Evolutionary conservation across 2,888 invertebrate species (phyloP), one percentile per base, ranked within the genome.

Genomic region (Eristalis arbustorum): DNA sequence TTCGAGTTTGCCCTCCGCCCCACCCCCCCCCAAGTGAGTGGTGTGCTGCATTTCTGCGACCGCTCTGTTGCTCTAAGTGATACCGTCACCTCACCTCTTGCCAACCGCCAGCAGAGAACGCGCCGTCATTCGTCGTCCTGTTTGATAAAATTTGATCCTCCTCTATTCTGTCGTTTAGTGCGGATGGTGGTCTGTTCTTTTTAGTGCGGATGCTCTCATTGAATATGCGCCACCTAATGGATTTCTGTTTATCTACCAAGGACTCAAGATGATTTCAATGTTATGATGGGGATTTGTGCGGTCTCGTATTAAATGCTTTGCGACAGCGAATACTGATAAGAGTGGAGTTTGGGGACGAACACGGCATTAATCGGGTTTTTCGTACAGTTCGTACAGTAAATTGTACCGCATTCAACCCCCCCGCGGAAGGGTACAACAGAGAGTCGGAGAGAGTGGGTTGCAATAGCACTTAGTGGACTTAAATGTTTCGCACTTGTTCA

Each of bases 231-330:
- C 75, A 88, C 81, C 88, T 89, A 89, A 89, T 89, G 89, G 89
- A 89, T 89, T 89, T 89, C 88, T 89, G 89, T 89, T 89, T 89
- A 89, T 89, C 89, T 88, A 89, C 78, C 80, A 88, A 85, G 88
- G 88, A 89, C 89, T 88, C 89, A 81, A 88, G 85, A 89, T 89
- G 89, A 88, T 88, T 89, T 89, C 77, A 83, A 83, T 87, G 88
- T 88, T 89, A 89, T 88, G 83, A 76, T 79, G 88, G 88, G 88
- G 89, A 89, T 89, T 89, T 89, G 72, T 82, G 84, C 62, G 88
- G 88, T 71, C 42, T 88, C 42, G 82, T 76, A 68, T 88, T 85
- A 80, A 82, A 77, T 85, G 75, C 64, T 23, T 74, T 72, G 78
- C 71, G 71, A 76, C 73, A 80, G 82, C 88, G 88, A 88, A 75